Evolutionary conservation across 2,797 vertebrate species (phyloP).

Genomic region (Hydrocynus forskahlii): DNA sequence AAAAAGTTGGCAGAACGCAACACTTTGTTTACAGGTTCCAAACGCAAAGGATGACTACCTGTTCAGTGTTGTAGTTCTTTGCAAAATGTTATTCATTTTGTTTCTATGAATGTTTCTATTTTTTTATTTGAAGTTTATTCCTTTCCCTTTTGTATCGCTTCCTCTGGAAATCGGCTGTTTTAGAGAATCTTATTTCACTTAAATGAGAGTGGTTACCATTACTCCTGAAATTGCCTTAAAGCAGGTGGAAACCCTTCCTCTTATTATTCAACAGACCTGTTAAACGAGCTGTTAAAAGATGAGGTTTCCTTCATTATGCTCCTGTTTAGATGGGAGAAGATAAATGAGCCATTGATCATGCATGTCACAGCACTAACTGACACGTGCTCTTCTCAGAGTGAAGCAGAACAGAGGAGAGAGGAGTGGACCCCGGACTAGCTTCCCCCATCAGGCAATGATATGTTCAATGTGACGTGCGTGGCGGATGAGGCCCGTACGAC

Average conservation of each 20-base stretch:
- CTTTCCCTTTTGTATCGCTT: background rate
- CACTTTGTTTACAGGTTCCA: too few species aligned
- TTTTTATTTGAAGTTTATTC: background rate
- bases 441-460: conserved; percentile 72
- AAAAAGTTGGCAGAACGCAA: too few species aligned
- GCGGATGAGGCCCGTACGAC: too few species aligned
- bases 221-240: background rate
- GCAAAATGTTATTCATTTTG: too few species aligned
- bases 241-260: background rate
- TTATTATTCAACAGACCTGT: conserved; percentile 35
- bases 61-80: too few species aligned
- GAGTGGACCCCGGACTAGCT: conserved; percentile 62
- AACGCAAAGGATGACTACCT: too few species aligned
- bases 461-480: conserved; percentile 76
- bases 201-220: background rate
- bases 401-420: background rate
- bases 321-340: conserved; percentile 20
- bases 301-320: conserved; percentile 5
- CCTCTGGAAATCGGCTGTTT: too few species aligned
- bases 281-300: conserved; percentile 4
- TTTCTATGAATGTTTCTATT: background rate
- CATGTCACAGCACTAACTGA: conserved; percentile 46
- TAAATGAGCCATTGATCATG: conserved; percentile 38
- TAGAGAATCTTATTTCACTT: background rate
- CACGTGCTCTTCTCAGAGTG: conserved; percentile 48